A percentile compares a stretch with the other conserved stretches of the same genome.
These are phyloP conservation scores for Archaeoteleia sp. DNA, from an alignment of 2,888 invertebrate species.

Conservation along the genomic window DNA sequence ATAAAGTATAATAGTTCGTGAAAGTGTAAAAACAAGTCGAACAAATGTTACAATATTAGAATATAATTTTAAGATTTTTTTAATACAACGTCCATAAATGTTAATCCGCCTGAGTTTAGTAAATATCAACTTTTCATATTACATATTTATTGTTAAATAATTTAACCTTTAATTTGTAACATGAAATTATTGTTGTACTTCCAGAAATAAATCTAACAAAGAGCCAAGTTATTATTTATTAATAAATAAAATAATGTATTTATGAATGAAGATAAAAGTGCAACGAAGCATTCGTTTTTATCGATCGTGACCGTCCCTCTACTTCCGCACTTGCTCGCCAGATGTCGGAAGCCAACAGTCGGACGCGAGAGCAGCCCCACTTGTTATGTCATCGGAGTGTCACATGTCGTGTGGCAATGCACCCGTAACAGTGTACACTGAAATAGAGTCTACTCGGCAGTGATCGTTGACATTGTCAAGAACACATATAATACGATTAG, in stretches of 20 bases:
- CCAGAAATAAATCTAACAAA: no score
- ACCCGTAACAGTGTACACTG: conserved; percentile 26
- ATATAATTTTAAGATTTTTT: background rate
- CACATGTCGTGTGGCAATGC: conserved; percentile 35
- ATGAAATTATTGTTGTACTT: no score
- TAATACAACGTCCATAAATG: background rate
- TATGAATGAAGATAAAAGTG: no score
- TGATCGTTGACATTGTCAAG: conserved; percentile 43
- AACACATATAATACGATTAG: conserved; percentile 31
- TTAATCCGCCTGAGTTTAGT: no score
- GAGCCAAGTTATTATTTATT: no score
- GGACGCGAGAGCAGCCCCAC: background rate
- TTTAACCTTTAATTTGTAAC: no score
- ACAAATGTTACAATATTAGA: background rate
- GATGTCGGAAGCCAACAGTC: conserved; percentile 26
- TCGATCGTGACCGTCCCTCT: conserved; percentile 18
- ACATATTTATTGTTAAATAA: no score
- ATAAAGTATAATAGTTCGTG: no score
- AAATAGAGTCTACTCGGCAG: conserved; percentile 25
- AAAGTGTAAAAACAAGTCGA: conserved; percentile 1
- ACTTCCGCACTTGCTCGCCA: conserved; percentile 23
- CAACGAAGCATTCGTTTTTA: conserved; percentile 35
- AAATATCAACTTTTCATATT: no score
- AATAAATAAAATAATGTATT: no score
- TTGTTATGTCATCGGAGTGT: conserved; percentile 35